phyloP scores from a whole-genome alignment of 2,888 invertebrate genomes.

The Melanargia galathea region DNA sequence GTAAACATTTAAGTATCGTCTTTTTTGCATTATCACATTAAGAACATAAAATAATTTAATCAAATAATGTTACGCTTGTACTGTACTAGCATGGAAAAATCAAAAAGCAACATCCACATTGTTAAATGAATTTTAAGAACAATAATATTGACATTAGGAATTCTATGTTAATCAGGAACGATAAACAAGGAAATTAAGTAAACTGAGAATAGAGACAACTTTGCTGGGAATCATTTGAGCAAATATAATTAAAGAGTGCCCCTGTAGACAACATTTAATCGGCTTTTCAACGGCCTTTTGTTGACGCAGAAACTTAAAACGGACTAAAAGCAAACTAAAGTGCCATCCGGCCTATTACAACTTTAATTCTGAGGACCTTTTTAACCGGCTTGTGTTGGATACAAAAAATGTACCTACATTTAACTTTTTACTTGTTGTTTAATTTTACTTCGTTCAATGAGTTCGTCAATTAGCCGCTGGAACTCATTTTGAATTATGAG shows the following conservation, averaged over 20 bases:
- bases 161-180: conserved; percentile 13
- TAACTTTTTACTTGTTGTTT: neutral
- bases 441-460: neutral
- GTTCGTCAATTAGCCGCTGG: neutral
- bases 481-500: no score
- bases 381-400: conserved; percentile 1
- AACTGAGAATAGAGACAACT: conserved; percentile 24
- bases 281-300: conserved; percentile 34
- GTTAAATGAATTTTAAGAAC: conserved; percentile 1
- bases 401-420: neutral
- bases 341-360: conserved; percentile 28
- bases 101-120: neutral
- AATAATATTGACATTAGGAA: conserved; percentile 27
- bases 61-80: no score
- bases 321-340: conserved; percentile 28
- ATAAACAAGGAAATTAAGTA: conserved; percentile 21
- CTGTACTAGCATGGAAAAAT: no score
- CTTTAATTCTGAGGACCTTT: conserved; percentile 18
- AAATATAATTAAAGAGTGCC: conserved; percentile 37
- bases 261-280: conserved; percentile 36
- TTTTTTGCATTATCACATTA: no score
- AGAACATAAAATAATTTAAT: no score
- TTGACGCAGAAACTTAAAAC: conserved; percentile 32
- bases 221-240: conserved; percentile 32
- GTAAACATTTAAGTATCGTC: no score